phyloP scores from a whole-genome alignment of 2,888 invertebrate genomes.

The Danaus chrysippus region DNA sequence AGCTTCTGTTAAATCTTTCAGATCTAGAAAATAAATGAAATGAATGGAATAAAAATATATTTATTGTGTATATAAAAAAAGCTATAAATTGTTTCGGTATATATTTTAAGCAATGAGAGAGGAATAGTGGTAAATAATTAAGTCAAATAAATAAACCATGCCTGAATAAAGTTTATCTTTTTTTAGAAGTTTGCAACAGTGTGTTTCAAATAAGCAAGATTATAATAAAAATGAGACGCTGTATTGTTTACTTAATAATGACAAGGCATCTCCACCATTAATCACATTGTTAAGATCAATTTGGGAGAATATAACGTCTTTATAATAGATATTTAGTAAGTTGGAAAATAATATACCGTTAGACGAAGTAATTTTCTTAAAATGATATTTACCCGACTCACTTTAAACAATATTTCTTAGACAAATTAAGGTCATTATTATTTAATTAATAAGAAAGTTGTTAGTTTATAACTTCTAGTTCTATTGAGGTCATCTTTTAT shows the following conservation, averaged over 20 bases:
- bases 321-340: constrained; percentile 7
- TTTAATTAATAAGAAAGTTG: too few species aligned
- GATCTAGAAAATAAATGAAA: not conserved
- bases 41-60: too few species aligned
- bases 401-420: too few species aligned
- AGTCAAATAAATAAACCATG: not conserved
- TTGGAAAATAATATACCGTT: constrained; percentile 5
- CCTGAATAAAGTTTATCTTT: constrained; percentile 18
- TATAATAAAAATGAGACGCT: constrained; percentile 20
- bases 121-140: not conserved
- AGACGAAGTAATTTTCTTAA: constrained; percentile 3
- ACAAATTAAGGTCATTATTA: too few species aligned
- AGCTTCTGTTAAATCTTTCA: not conserved
- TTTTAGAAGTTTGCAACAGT: constrained; percentile 14
- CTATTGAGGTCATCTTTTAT: too few species aligned
- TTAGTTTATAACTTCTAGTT: too few species aligned
- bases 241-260: constrained; percentile 22
- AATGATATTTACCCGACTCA: too few species aligned
- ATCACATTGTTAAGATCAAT: constrained; percentile 19
- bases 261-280: constrained; percentile 19
- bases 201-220: constrained; percentile 19
- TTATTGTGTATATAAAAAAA: too few species aligned
- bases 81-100: too few species aligned
- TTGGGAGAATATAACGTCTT: constrained; percentile 15
- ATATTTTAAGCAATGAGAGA: too few species aligned